Evolutionary conservation across 2,797 vertebrate genomes (phyloP).

Genomic region (Chrysolophus pictus): DNA sequence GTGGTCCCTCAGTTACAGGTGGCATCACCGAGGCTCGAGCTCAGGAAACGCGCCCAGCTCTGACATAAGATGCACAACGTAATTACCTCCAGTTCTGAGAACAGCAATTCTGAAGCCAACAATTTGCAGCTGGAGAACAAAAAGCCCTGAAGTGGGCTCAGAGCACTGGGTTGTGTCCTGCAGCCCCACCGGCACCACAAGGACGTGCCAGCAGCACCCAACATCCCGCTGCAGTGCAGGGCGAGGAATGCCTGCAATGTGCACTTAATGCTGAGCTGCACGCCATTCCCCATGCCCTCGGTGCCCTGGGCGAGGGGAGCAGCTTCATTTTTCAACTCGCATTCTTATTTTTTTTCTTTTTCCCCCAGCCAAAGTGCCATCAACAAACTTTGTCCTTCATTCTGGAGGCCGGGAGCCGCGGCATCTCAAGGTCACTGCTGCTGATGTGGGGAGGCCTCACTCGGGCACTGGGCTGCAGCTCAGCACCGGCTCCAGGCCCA

Average conservation of each 20-base stretch:
- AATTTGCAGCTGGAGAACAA: not conserved
- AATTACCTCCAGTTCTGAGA: constrained; percentile 5
- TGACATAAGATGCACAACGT: not conserved
- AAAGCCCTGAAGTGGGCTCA: not conserved
- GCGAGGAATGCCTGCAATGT: constrained; percentile 23
- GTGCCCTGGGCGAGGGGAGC: not conserved
- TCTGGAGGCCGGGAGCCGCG: constrained; percentile 82
- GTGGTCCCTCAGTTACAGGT: not conserved
- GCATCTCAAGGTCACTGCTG: constrained; percentile 94
- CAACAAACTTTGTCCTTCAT: constrained; percentile 92
- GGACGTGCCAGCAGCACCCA: not conserved
- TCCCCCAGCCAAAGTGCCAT: constrained; percentile 18
- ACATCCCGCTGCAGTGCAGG: not conserved
- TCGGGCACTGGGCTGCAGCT: constrained; percentile 78
- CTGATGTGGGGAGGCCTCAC: constrained; percentile 67
- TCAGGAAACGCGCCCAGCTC: not conserved
- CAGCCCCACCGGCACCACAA: not conserved
- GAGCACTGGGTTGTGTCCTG: not conserved
- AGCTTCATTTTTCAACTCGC: constrained; percentile 20
- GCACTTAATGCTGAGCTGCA: not conserved
- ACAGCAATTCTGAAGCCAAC: not conserved
- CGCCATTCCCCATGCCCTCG: not conserved
- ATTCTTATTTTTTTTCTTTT: not conserved
- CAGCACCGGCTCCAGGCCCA: constrained; percentile 35
- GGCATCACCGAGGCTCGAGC: not conserved